A percentile compares a stretch with the other conserved stretches of the same genome.
Evolutionary conservation across 2,113 vertebrate genomes (phyloP).

Genomic region (Lasiurus borealis): DNA sequence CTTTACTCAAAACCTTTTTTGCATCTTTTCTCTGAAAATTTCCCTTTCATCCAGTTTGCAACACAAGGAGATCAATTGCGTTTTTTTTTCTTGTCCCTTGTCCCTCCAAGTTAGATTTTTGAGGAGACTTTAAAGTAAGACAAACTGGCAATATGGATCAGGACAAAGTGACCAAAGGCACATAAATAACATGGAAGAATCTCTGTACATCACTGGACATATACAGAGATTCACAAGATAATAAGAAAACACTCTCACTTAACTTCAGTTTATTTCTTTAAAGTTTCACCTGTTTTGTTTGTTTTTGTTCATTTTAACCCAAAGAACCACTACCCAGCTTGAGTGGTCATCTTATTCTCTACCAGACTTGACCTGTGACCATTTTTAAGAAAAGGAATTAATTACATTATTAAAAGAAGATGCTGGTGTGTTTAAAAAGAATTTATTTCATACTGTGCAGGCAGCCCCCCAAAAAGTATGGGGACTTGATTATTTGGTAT

Average conservation of each 20-base stretch:
- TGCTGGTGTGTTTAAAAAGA: background rate
- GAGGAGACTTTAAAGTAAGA: background rate
- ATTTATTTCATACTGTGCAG: background rate
- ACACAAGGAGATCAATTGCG: background rate
- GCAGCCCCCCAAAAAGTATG: background rate
- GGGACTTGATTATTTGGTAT: background rate
- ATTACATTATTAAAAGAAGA: slow-evolving; percentile 10
- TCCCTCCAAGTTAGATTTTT: slow-evolving; percentile 10
- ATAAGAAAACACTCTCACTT: background rate
- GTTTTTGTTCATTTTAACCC: background rate
- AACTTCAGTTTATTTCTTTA: background rate
- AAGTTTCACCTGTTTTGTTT: background rate
- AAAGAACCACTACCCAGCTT: background rate
- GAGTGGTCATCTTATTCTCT: background rate
- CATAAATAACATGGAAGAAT: background rate
- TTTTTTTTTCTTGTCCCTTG: background rate
- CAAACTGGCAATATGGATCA: background rate
- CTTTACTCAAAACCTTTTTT: slow-evolving; percentile 7
- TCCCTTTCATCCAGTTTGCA: background rate
- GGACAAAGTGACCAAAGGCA: background rate
- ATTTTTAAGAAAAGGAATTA: background rate
- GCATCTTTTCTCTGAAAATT: background rate
- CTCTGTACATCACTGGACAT: background rate
- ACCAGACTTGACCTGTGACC: background rate
- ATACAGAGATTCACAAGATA: background rate